Percentiles rank a stretch among this genome's conserved stretches.
phyloP scores from a whole-genome alignment of 2,113 vertebrate species.

The Odocoileus hemionus region DNA sequence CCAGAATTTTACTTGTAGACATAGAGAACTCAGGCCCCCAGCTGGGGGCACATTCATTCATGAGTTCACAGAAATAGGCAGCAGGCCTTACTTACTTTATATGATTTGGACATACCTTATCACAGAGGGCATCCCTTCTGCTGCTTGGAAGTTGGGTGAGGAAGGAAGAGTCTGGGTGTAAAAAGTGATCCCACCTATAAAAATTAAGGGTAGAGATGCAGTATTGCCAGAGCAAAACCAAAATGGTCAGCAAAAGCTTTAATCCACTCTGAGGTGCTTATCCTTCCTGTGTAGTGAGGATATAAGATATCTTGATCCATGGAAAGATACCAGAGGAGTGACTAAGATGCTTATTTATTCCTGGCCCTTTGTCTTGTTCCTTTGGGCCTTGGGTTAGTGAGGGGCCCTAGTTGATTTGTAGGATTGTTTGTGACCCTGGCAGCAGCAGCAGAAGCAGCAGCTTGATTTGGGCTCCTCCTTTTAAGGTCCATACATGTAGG shows the following conservation, averaged over 20 bases:
- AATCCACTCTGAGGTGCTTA: not conserved
- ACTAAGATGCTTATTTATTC: not conserved
- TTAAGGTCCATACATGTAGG: not conserved
- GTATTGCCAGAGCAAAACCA: not conserved
- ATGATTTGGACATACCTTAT: not conserved
- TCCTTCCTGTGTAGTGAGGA: not conserved
- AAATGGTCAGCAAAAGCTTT: not conserved
- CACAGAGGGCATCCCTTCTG: not conserved
- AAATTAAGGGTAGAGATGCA: not conserved
- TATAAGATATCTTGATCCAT: not conserved
- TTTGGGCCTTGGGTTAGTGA: not conserved
- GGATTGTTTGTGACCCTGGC: not conserved
- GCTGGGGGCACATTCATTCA: not conserved
- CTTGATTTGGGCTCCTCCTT: not conserved
- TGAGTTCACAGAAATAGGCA: not conserved
- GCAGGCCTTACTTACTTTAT: too few species aligned
- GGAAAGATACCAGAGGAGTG: not conserved
- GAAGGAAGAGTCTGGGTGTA: not conserved
- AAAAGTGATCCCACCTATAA: not conserved
- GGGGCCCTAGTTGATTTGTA: not conserved
- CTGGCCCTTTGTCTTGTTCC: not conserved
- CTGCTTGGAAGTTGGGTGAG: not conserved
- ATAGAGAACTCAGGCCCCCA: not conserved
- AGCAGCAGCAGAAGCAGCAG: not conserved
- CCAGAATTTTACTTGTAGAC: not conserved